These are phyloP conservation scores for Siniperca scherzeri DNA, from an alignment of 2,797 vertebrate genomes.

Conservation along the genomic window DNA sequence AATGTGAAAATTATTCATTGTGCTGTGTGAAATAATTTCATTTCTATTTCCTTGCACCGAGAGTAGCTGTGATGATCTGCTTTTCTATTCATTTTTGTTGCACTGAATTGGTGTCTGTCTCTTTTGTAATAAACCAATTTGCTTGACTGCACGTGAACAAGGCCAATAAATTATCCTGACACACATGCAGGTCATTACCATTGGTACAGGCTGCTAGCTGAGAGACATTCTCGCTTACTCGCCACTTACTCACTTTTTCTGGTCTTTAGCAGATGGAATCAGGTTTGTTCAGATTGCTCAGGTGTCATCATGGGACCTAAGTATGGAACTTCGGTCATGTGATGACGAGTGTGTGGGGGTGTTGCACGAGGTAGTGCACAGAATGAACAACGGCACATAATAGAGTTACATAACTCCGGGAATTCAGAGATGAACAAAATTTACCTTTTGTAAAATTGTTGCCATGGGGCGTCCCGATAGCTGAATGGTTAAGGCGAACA, in stretches of 20 bases:
- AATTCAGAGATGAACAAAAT: too few relatives aligned
- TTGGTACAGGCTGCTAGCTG: neutral
- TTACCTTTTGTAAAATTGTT: too few relatives aligned
- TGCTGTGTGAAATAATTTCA: conserved; percentile 13
- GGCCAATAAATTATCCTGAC: conserved; percentile 23
- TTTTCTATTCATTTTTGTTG: conserved; percentile 1
- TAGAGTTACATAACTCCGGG: too few relatives aligned
- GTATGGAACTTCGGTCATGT: too few relatives aligned
- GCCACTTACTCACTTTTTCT: neutral
- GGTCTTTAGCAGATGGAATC: neutral
- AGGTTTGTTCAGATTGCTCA: too few relatives aligned
- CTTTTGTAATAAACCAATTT: conserved; percentile 30
- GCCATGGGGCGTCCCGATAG: too few relatives aligned
- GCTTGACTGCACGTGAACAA: conserved; percentile 30
- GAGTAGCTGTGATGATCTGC: neutral
- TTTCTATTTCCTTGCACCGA: neutral
- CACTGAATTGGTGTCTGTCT: conserved; percentile 14
- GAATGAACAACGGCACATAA: too few relatives aligned
- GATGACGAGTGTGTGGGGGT: too few relatives aligned
- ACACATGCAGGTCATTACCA: conserved; percentile 3
- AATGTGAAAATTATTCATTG: neutral
- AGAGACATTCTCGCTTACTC: neutral
- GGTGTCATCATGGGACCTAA: too few relatives aligned
- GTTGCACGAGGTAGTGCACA: too few relatives aligned
- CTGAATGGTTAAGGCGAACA: too few relatives aligned